Base-by-base conservation (phyloP, 92 coral and sea anemone genomes). In the Paragorgia papillata region DNA sequence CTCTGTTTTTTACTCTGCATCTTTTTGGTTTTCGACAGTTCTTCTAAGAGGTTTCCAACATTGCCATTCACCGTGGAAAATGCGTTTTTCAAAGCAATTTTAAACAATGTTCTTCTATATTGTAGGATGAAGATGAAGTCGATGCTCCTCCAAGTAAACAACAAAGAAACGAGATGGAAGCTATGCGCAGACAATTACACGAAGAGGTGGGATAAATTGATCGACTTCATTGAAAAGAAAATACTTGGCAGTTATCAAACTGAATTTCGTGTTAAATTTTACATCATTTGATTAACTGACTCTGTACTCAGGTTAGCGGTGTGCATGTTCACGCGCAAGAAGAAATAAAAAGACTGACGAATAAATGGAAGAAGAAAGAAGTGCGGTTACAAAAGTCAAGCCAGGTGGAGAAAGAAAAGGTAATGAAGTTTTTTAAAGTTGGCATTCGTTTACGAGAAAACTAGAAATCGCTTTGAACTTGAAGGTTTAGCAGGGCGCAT, bases 41-140 rank as follows among this genome's bases (percentile, higher is more conserved):
- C n/a, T n/a, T n/a, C n/a, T n/a, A n/a, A n/a, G n/a, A n/a, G n/a
- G n/a, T n/a, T n/a, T n/a, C n/a, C n/a, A n/a, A n/a, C n/a, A n/a
- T n/a, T n/a, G n/a, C n/a, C n/a, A n/a, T n/a, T n/a, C n/a, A n/a
- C n/a, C n/a, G n/a, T n/a, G n/a, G n/a, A n/a, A n/a, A n/a, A n/a
- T n/a, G n/a, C n/a, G n/a, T n/a, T n/a, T n/a, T n/a, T n/a, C n/a
- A n/a, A n/a, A n/a, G n/a, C n/a, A n/a, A n/a, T n/a, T n/a, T n/a
- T n/a, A n/a, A n/a, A 19, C 32, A 12, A 8, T 33, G 54, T 12
- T 40, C 21, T 43, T 8, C 0, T 65, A 30, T 21, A 43, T 49
- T 21, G 2, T 22, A 93, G 99, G 99, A 95, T 75, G 99, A 89
- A 54, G 99, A 95, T 81, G 99, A 95, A 44, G 61, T 82, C 13